A percentile compares a stretch with the other conserved stretches of the same genome.
phyloP scores from a whole-genome alignment of 2,888 invertebrate genomes.

The Cantharis nigra region DNA sequence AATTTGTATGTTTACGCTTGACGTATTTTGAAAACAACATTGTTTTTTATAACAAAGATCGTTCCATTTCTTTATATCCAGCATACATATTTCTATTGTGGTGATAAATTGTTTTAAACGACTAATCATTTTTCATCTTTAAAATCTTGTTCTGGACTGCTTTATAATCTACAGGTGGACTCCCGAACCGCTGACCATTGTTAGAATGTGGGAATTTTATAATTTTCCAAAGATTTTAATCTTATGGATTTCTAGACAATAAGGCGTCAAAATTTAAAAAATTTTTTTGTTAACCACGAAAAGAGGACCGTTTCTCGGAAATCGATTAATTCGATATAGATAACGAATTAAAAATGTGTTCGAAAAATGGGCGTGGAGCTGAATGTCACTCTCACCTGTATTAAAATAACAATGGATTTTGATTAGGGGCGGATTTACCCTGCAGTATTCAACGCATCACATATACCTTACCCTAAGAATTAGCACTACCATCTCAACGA shows the following conservation, averaged over 20 bases:
- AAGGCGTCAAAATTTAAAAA: slow-evolving; percentile 29
- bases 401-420: slow-evolving; percentile 50
- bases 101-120: slow-evolving; percentile 41
- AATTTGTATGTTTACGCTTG: slow-evolving; percentile 16
- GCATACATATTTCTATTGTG: slow-evolving; percentile 33
- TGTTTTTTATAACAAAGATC: slow-evolving; percentile 13
- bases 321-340: not conserved
- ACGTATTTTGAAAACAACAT: slow-evolving; percentile 9
- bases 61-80: slow-evolving; percentile 27
- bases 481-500: slow-evolving; percentile 18
- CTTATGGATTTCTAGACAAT: slow-evolving; percentile 30
- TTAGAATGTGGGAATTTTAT: slow-evolving; percentile 22
- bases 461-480: slow-evolving; percentile 21
- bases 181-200: slow-evolving; percentile 8
- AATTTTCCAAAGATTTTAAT: slow-evolving; percentile 8
- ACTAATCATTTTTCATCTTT: slow-evolving; percentile 28
- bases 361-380: slow-evolving; percentile 21
- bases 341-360: not conserved
- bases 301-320: not conserved
- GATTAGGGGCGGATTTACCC: slow-evolving; percentile 45
- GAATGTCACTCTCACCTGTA: slow-evolving; percentile 46
- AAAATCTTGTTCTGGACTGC: slow-evolving; percentile 2
- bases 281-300: not conserved
- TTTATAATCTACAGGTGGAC: slow-evolving; percentile 24
- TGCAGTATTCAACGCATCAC: not conserved